Conservation (phyloP, 2,888 invertebrate genomes). For the Leptinotarsa rubiginosa region DNA sequence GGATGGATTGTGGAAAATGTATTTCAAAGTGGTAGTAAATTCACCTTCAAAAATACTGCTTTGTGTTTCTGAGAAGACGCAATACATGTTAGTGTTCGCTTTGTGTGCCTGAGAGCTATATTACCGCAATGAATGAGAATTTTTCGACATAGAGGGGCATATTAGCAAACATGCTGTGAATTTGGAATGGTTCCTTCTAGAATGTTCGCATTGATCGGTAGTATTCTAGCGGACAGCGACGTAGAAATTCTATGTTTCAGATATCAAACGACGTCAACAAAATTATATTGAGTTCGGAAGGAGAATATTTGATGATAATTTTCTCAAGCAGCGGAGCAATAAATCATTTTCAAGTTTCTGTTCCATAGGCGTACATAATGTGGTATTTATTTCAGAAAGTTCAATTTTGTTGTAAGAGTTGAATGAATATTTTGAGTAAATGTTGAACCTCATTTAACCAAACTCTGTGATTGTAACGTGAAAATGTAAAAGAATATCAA, state of each 20-base stretch:
- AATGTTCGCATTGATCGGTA: background rate
- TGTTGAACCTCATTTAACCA: too few relatives aligned
- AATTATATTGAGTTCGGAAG: too few relatives aligned
- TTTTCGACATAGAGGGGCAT: conserved; percentile 39
- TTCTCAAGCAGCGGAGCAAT: too few relatives aligned
- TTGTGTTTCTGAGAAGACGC: conserved; percentile 53
- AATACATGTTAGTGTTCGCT: conserved; percentile 46
- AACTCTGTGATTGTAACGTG: too few relatives aligned
- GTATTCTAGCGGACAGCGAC: background rate
- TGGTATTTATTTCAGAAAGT: too few relatives aligned
- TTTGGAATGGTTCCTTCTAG: conserved; percentile 18
- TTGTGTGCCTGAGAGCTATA: conserved; percentile 45
- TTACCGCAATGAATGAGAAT: conserved; percentile 41
- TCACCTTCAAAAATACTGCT: conserved; percentile 57
- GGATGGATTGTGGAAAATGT: conserved; percentile 57
- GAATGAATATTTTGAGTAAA: too few relatives aligned
- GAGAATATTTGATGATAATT: too few relatives aligned
- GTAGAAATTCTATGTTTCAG: background rate
- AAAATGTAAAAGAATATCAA: too few relatives aligned
- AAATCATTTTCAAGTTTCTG: too few relatives aligned
- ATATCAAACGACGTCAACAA: too few relatives aligned
- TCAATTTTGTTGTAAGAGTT: too few relatives aligned
- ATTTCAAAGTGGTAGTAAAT: conserved; percentile 58
- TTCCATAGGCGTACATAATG: too few relatives aligned
- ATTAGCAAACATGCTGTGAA: conserved; percentile 43